These are phyloP conservation scores for Lordiphosa stackelbergi DNA, from an alignment of 1,140 invertebrate species.

Conservation along the genomic window DNA sequence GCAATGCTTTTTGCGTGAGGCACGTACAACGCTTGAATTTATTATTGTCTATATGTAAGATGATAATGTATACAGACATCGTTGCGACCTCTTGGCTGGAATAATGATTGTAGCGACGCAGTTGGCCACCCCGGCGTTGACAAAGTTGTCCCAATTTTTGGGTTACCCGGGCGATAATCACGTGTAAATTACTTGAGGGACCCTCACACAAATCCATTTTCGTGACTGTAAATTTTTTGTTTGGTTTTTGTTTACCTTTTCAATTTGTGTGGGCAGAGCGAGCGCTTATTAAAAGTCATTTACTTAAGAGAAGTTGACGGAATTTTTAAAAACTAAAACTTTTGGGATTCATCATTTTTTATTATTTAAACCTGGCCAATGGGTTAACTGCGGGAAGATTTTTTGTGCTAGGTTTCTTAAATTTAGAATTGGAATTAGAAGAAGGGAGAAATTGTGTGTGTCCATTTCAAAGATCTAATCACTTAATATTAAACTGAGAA, in stretches of 20 bases:
- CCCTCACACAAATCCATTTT: constrained; percentile 20
- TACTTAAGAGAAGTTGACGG: constrained; percentile 12
- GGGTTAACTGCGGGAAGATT: not conserved
- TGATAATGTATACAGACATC: constrained; percentile 30
- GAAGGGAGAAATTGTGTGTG: too few relatives aligned
- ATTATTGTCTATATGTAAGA: constrained; percentile 33
- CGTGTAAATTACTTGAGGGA: constrained; percentile 45
- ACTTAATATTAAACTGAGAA: not conserved
- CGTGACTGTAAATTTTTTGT: constrained; percentile 16
- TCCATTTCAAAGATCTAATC: not conserved
- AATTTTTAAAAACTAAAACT: constrained; percentile 19
- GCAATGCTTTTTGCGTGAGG: constrained; percentile 32
- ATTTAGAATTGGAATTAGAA: too few relatives aligned
- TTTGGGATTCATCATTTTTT: constrained; percentile 20
- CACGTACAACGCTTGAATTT: constrained; percentile 50
- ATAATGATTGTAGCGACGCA: constrained; percentile 28
- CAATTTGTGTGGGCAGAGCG: constrained; percentile 21
- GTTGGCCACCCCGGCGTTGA: constrained; percentile 17
- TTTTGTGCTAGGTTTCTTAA: constrained; percentile 12
- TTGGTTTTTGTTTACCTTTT: constrained; percentile 23
- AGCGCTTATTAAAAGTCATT: constrained; percentile 36
- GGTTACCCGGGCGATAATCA: constrained; percentile 36
- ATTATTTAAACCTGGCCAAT: too few relatives aligned
- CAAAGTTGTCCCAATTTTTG: constrained; percentile 44
- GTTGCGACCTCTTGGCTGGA: constrained; percentile 12